Evolutionary conservation across 2,113 vertebrate species (phyloP).

Genomic region (Cryptomyrus ogoouensis): DNA sequence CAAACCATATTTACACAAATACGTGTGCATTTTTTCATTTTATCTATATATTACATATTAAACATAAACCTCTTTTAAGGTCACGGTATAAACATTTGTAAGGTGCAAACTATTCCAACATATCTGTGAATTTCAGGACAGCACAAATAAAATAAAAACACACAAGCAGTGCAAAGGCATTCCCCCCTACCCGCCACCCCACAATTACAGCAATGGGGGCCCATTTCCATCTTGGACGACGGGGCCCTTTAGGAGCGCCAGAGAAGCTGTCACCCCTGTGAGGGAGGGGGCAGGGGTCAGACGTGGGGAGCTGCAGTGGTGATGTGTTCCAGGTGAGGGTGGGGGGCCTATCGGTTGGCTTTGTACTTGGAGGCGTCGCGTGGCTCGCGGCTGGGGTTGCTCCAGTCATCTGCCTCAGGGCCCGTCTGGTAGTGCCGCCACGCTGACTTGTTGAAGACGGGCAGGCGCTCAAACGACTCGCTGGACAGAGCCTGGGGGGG

Average conservation of each 20-base stretch:
- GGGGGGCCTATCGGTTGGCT: conserved; percentile 71
- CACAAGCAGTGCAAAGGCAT: background rate
- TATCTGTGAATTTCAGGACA: background rate
- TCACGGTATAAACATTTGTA: background rate
- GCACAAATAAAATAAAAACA: background rate
- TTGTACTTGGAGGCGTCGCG: conserved; percentile 91
- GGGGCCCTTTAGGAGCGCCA: background rate
- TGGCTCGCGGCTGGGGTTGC: conserved; percentile 94
- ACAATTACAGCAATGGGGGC: background rate
- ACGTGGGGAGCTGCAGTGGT: background rate
- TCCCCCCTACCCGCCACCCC: background rate
- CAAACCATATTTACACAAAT: background rate
- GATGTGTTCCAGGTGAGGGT: background rate
- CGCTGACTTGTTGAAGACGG: conserved; percentile 94
- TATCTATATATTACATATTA: background rate
- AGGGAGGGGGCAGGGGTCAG: background rate
- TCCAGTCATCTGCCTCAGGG: conserved; percentile 95
- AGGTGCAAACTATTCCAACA: conserved; percentile 12
- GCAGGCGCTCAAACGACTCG: conserved; percentile 93
- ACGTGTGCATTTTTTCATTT: background rate
- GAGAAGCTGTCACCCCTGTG: background rate
- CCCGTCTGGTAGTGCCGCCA: conserved; percentile 95
- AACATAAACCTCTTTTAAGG: background rate
- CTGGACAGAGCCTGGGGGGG: conserved; percentile 82
- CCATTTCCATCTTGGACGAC: background rate